Evolutionary conservation across 2,113 vertebrate genomes (phyloP).

Genomic region (Mobula birostris): DNA sequence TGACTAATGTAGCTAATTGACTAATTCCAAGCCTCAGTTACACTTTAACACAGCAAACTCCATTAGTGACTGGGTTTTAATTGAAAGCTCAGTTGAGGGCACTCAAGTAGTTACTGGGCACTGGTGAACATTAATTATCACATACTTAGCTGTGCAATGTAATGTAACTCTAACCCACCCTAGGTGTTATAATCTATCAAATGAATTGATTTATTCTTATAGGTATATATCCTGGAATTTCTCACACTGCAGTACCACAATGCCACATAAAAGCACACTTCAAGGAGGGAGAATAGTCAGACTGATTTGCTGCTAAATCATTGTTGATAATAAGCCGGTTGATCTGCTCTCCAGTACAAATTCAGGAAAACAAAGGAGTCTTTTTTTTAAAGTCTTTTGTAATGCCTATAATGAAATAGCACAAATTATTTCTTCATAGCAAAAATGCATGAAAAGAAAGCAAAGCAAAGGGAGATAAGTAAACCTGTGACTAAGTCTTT

Average conservation of each 20-base stretch:
- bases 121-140: not conserved
- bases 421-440: not conserved
- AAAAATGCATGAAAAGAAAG: not conserved
- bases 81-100: not conserved
- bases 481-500: not conserved
- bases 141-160: not conserved
- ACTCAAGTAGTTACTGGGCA: not conserved
- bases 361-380: not conserved
- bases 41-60: not conserved
- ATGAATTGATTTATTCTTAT: not conserved
- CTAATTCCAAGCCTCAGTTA: not conserved
- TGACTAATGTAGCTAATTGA: not conserved
- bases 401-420: not conserved
- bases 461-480: not conserved
- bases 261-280: not conserved
- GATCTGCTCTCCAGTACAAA: not conserved
- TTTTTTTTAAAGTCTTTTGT: not conserved
- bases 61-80: not conserved
- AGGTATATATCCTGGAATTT: not conserved
- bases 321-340: not conserved
- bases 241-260: not conserved
- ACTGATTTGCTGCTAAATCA: not conserved
- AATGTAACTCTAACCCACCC: not conserved
- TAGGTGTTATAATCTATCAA: not conserved
- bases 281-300: not conserved